Evolutionary conservation across 2,888 invertebrate species (phyloP), one percentile per base, ranked within the genome.

Genomic region (Lycophotia porphyrea): DNA sequence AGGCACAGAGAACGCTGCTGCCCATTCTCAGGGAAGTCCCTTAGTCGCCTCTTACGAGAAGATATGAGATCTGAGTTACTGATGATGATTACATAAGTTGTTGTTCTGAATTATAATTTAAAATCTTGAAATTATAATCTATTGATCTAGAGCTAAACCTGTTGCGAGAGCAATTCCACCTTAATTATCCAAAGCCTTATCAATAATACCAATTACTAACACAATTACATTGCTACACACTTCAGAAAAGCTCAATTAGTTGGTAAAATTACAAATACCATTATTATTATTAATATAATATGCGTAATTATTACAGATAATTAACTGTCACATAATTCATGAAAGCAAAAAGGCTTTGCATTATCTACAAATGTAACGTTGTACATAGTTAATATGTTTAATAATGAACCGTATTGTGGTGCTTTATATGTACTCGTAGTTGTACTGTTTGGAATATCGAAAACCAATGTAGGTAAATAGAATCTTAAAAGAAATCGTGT

Each of bases 271-370:
- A 72, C 55, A 66, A 55, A 71, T 82, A 55, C 24, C 9, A 39
- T 34, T 61, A 66, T 34, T 67, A 70, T 67, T 63, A 72, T 78
- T 73, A 77, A 60, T 72, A 82, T 66, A 67, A 72, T 70, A 70
- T 60, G 42, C 34, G 44, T 78, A 52, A 58, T 58, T 58, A 83
- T 67, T 73, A 31, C 65, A 58, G 36, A 64, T 82, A 78, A 81
- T 82, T 78, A 67, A 13, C 70, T 81, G 81, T 78, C 84, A 52
- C 81, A 81, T 81, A 78, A 81, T 58, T 81, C 73, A 83, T 71
- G 68, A 31, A 71, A 66, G n/a, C 72, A 82, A 18, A 13, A 39
- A 49, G 60, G 66, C 47, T 83, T 78, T 69, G 31, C 15, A 63
- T 34, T 71, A 71, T 71, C 42, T 58, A 31, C 49, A 55, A 11